phyloP scores from a whole-genome alignment of 1,140 invertebrate species.

The Teleopsis dalmanni region DNA sequence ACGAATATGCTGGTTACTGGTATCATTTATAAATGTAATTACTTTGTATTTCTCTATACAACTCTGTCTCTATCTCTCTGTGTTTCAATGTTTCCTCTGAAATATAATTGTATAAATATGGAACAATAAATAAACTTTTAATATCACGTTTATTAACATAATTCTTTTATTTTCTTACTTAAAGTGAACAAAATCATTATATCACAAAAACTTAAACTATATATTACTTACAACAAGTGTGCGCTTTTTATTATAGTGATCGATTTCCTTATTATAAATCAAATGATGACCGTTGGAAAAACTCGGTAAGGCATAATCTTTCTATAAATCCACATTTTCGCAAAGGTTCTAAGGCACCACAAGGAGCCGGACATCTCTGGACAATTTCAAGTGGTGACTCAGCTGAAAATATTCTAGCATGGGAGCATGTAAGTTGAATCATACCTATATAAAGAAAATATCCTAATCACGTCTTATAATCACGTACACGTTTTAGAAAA shows the following conservation, averaged over 20 bases:
- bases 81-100: no score
- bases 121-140: no score
- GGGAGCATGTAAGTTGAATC: slow-evolving; percentile 39
- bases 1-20: no score
- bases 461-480: background rate
- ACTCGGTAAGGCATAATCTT: slow-evolving; percentile 78
- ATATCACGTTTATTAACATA: background rate
- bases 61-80: no score
- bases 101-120: no score
- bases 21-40: no score
- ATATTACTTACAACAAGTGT: no score
- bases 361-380: slow-evolving; percentile 81
- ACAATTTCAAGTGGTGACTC: slow-evolving; percentile 60
- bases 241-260: slow-evolving; percentile 54
- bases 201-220: no score
- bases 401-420: slow-evolving; percentile 40
- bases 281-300: slow-evolving; percentile 84
- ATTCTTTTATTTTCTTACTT: background rate
- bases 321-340: slow-evolving; percentile 85
- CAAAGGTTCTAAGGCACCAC: slow-evolving; percentile 73
- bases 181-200: no score
- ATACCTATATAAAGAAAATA: background rate
- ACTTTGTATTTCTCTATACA: no score
- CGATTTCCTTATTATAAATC: slow-evolving; percentile 79
- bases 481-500: slow-evolving; percentile 27